phyloP scores from a whole-genome alignment of 2,888 invertebrate species.

The Drosophila rellima region DNA sequence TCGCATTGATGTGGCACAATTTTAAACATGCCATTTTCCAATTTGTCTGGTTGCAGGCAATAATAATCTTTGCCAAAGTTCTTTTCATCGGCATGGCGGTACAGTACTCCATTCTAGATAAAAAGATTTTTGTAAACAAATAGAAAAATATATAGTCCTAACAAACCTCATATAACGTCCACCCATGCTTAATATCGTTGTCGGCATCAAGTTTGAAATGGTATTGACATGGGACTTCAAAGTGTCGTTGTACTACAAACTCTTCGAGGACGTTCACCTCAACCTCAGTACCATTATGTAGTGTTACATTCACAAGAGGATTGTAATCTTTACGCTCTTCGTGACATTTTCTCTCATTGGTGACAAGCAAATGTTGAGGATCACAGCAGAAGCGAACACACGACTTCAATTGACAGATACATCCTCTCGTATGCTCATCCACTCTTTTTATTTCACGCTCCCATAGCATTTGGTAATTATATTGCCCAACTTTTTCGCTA shows the following conservation, averaged over 20 bases:
- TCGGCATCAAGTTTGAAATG: slow-evolving; percentile 7
- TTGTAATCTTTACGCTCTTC: background rate
- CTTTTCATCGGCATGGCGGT: slow-evolving; percentile 5
- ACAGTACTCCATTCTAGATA: slow-evolving; percentile 42
- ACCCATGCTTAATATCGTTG: background rate
- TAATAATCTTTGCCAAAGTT: slow-evolving; percentile 13
- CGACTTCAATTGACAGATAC: slow-evolving; percentile 12
- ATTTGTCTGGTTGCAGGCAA: slow-evolving; percentile 23
- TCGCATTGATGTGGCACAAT: slow-evolving; percentile 8
- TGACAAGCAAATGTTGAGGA: background rate
- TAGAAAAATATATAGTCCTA: background rate
- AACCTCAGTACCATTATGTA: slow-evolving; percentile 8
- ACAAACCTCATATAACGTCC: slow-evolving; percentile 42
- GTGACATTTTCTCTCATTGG: slow-evolving; percentile 1
- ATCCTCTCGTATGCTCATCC: slow-evolving; percentile 63
- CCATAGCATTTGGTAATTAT: slow-evolving; percentile 37
- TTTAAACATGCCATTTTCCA: background rate
- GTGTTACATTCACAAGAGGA: slow-evolving; percentile 33
- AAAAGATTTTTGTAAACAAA: background rate
- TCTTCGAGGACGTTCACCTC: slow-evolving; percentile 9
- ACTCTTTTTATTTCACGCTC: slow-evolving; percentile 3
- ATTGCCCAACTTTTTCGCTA: slow-evolving; percentile 41
- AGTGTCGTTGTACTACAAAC: slow-evolving; percentile 38
- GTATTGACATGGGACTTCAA: slow-evolving; percentile 39
- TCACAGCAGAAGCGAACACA: slow-evolving; percentile 35